These are phyloP conservation scores for Osmerus eperlanus DNA, from an alignment of 2,113 vertebrate genomes.

Conservation along the genomic window DNA sequence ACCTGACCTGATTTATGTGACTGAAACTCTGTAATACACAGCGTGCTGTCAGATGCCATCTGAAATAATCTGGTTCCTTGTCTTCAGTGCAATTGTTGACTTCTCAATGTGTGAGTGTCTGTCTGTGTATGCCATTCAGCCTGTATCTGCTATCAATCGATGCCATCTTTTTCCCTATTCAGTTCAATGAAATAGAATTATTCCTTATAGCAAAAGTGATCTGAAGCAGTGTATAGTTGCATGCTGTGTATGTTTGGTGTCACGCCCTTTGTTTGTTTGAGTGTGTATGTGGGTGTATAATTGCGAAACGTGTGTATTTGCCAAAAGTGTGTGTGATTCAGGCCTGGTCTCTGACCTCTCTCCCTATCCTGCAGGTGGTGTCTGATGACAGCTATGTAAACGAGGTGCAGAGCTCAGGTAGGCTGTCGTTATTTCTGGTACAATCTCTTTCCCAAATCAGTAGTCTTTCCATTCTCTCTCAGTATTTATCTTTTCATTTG, in stretches of 20 bases:
- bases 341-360: neutral
- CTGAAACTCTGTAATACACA: constrained; percentile 22
- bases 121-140: too few species aligned
- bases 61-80: constrained; percentile 1
- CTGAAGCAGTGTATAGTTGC: too few species aligned
- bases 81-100: neutral
- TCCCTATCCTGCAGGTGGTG: constrained; percentile 61
- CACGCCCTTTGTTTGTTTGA: constrained; percentile 2
- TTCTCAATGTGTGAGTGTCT: neutral
- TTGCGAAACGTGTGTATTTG: neutral
- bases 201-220: too few species aligned
- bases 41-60: constrained; percentile 28
- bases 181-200: neutral
- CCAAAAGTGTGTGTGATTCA: neutral
- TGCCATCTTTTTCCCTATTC: too few species aligned
- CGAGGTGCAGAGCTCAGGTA: constrained; percentile 76
- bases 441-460: neutral
- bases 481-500: neutral
- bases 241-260: neutral
- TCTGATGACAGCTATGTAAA: constrained; percentile 76
- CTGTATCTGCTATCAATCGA: too few species aligned
- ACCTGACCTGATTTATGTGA: constrained; percentile 35
- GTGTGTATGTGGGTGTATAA: constrained; percentile 14
- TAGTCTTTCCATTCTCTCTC: neutral
- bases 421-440: constrained; percentile 24